A percentile compares a stretch with the other conserved stretches of the same genome.
Evolutionary conservation across 1,140 invertebrate genomes (phyloP).

Genomic region (Zaprionus camerounensis): DNA sequence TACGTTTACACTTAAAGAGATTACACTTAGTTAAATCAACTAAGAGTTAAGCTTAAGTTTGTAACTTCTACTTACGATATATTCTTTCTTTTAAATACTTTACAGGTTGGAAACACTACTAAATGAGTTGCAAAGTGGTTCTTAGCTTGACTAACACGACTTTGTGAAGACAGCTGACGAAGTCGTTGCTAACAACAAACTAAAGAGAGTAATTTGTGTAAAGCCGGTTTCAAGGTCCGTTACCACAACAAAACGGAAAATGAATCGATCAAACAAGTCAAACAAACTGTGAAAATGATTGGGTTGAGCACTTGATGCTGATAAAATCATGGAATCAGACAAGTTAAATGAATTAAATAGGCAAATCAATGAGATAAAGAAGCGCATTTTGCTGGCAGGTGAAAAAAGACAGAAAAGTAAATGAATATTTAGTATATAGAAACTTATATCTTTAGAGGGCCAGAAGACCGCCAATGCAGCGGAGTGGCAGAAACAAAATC

Average conservation of each 20-base stretch:
- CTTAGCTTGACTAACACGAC: neutral
- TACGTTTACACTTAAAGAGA: too few species aligned
- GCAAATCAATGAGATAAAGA: constrained; percentile 92
- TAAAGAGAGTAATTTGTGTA: neutral
- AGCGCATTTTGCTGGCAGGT: constrained; percentile 92
- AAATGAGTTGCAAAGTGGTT: neutral
- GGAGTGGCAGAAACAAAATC: constrained; percentile 90
- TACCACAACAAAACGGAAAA: constrained; percentile 50
- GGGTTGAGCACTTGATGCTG: neutral
- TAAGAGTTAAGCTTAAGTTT: too few species aligned
- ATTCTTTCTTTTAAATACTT: too few species aligned
- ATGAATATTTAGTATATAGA: neutral
- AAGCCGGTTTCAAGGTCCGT: constrained; percentile 24
- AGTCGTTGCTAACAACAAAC: constrained; percentile 23
- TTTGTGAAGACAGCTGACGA: neutral
- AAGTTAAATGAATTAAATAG: constrained; percentile 88
- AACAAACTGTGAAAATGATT: neutral
- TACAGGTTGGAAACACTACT: too few species aligned
- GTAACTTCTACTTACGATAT: too few species aligned
- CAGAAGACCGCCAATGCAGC: constrained; percentile 92
- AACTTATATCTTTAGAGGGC: constrained; percentile 86
- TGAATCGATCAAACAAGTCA: constrained; percentile 60
- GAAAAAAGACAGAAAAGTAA: constrained; percentile 41
- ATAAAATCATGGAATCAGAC: constrained; percentile 85
- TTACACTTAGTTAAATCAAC: too few species aligned